Conservation (phyloP, 1,140 invertebrate genomes). For the Neelides sp. region DNA sequence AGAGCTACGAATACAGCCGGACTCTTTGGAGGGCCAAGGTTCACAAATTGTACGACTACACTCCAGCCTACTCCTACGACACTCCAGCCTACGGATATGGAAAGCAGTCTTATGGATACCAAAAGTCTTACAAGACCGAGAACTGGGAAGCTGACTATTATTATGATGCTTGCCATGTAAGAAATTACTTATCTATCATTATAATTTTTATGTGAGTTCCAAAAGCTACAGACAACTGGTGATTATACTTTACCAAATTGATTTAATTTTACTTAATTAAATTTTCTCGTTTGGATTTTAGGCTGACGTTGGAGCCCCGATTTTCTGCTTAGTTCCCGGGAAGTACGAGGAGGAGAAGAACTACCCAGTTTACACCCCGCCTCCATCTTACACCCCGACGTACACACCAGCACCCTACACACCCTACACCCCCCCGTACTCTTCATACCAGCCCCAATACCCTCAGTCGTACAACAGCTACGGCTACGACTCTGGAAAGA, state of each 20-base stretch:
- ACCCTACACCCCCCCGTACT: not conserved
- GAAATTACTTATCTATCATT: slow-evolving; percentile 3
- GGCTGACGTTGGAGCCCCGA: slow-evolving; percentile 28
- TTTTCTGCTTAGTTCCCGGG: slow-evolving; percentile 23
- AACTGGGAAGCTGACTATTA: slow-evolving; percentile 31
- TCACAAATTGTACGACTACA: slow-evolving; percentile 20
- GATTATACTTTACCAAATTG: not conserved
- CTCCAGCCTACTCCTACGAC: slow-evolving; percentile 8
- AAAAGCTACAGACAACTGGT: not conserved
- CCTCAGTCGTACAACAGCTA: not conserved
- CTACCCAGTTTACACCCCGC: slow-evolving; percentile 13
- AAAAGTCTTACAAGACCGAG: slow-evolving; percentile 13
- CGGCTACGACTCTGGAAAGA: not conserved
- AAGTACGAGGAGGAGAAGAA: slow-evolving; percentile 20
- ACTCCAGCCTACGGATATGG: slow-evolving; percentile 12
- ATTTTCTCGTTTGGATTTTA: slow-evolving; percentile 15
- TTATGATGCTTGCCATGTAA: slow-evolving; percentile 29
- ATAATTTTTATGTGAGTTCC: not conserved
- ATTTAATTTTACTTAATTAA: not conserved
- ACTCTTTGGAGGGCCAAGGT: slow-evolving; percentile 26
- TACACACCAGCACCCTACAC: not conserved
- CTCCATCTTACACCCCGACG: slow-evolving; percentile 4
- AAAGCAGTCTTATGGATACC: not conserved
- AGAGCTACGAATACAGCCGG: slow-evolving; percentile 15
- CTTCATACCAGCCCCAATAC: not conserved